Percentiles rank a stretch among this genome's conserved stretches.
phyloP scores from a whole-genome alignment of 2,888 invertebrate species.

The Timandra comae region DNA sequence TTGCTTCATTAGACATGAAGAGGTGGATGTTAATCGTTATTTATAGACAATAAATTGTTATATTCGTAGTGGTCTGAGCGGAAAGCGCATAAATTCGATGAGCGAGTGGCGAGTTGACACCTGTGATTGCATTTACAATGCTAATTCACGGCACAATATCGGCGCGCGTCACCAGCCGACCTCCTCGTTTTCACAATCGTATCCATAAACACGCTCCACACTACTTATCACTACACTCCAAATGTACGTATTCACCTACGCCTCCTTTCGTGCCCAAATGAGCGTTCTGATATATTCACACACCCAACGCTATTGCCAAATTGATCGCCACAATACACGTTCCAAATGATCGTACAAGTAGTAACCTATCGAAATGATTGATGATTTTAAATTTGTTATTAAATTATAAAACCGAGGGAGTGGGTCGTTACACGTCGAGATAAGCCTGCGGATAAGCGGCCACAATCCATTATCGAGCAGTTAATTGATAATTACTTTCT shows the following conservation, averaged over 20 bases:
- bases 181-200: constrained; percentile 39
- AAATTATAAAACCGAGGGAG: constrained; percentile 50
- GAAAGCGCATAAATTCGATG: constrained; percentile 71
- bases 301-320: too few relatives aligned
- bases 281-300: too few relatives aligned
- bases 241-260: constrained; percentile 15
- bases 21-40: constrained; percentile 56
- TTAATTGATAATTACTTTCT: constrained; percentile 77
- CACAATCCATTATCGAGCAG: constrained; percentile 72
- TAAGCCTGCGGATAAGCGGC: constrained; percentile 66
- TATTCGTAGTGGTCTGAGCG: constrained; percentile 60
- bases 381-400: constrained; percentile 56
- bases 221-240: constrained; percentile 7
- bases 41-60: constrained; percentile 68
- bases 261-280: constrained; percentile 2
- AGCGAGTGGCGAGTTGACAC: constrained; percentile 68
- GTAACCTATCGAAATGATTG: constrained; percentile 39
- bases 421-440: constrained; percentile 57
- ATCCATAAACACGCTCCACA: constrained; percentile 15
- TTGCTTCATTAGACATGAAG: constrained; percentile 47
- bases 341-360: constrained; percentile 21
- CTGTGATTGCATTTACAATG: constrained; percentile 77
- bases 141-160: constrained; percentile 70
- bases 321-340: neutral
- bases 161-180: constrained; percentile 52